phyloP scores from a whole-genome alignment of 2,113 vertebrate species.

The Ctenomys sociabilis region DNA sequence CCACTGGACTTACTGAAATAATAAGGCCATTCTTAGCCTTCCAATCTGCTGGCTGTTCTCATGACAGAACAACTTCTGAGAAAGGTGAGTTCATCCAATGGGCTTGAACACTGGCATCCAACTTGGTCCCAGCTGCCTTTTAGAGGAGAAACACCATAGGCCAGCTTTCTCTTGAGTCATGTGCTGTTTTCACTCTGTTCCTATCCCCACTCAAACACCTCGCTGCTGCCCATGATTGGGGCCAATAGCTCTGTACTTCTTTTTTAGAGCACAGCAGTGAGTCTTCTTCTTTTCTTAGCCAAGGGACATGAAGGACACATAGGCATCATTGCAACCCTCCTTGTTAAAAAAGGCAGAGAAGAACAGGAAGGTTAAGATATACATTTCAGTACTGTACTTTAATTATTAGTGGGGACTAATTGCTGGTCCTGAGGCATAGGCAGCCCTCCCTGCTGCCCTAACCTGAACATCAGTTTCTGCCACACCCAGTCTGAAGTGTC shows the following conservation, averaged over 20 bases:
- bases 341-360: background rate
- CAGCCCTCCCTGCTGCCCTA: background rate
- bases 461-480: background rate
- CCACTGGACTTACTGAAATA: background rate
- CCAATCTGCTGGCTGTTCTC: background rate
- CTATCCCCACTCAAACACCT: background rate
- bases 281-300: background rate
- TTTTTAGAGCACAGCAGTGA: background rate
- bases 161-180: background rate
- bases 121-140: background rate
- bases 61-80: background rate
- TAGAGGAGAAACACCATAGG: background rate
- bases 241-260: background rate
- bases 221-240: background rate
- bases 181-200: background rate
- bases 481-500: background rate
- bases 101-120: background rate
- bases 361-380: background rate
- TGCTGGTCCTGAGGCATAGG: background rate
- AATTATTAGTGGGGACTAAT: background rate
- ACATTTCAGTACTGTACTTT: background rate
- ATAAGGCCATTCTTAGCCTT: background rate
- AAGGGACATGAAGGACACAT: too few species aligned
- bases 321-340: background rate
- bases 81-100: background rate